phyloP scores from a whole-genome alignment of 2,797 vertebrate genomes.

The Gouania willdenowi region DNA sequence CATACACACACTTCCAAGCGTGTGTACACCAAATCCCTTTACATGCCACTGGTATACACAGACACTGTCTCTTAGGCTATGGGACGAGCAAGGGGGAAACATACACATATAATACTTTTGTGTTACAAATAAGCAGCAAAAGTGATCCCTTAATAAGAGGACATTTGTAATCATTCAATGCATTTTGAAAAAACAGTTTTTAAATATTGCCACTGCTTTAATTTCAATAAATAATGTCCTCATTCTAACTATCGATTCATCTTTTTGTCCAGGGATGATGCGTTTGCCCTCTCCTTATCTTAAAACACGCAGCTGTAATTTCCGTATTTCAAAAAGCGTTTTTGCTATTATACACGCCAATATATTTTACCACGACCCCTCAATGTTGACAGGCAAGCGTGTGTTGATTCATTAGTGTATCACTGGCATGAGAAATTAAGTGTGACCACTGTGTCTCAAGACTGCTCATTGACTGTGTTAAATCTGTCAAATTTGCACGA shows the following conservation, averaged over 20 bases:
- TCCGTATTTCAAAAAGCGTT: slow-evolving; percentile 50
- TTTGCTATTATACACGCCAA: slow-evolving; percentile 46
- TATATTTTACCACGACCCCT: slow-evolving; percentile 59
- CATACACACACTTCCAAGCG: slow-evolving; percentile 32
- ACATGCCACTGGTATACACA: slow-evolving; percentile 68
- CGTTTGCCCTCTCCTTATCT: slow-evolving; percentile 23
- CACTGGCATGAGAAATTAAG: slow-evolving; percentile 71
- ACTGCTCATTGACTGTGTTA: slow-evolving; percentile 65
- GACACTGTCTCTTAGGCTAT: slow-evolving; percentile 63
- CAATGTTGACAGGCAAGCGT: slow-evolving; percentile 59
- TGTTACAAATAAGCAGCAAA: slow-evolving; percentile 9
- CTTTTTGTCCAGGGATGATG: slow-evolving; percentile 10
- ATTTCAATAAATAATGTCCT: not conserved
- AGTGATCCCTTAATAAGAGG: not conserved
- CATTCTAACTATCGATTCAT: not conserved
- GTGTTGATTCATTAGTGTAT: slow-evolving; percentile 73
- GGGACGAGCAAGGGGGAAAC: slow-evolving; percentile 35
- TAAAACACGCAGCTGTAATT: slow-evolving; percentile 48
- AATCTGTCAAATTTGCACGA: slow-evolving; percentile 59
- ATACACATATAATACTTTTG: slow-evolving; percentile 14
- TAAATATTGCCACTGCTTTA: not conserved
- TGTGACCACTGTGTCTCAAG: slow-evolving; percentile 72
- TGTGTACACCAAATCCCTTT: slow-evolving; percentile 61
- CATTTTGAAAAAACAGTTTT: not conserved
- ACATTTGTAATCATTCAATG: no score